Evolutionary conservation across 2,797 vertebrate genomes (phyloP), one percentile per base, ranked within the genome.

Genomic region (Peromyscus melanophrys): DNA sequence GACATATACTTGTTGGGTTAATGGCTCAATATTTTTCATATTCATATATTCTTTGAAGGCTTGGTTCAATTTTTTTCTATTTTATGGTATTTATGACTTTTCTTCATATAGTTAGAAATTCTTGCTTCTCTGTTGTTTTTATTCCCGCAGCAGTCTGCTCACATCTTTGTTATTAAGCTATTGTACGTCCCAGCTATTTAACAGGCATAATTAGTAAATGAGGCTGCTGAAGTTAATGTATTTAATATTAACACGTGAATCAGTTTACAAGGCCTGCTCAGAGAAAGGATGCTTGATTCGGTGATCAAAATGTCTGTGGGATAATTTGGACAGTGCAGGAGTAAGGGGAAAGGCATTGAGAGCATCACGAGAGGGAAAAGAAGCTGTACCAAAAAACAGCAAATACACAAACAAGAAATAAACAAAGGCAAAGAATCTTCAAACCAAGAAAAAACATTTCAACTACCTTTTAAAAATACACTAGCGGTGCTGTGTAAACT

Each of bases 141-240:
- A 6, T 76, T 86, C 8, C 19, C 59, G 2, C 29, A n/a, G 19
- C 19, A 61, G 4, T 46, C 11, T 71, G 40, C 29, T 81, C 8
- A 96, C 0, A 78, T 16, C 31, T 95, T 19, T 94, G 1, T 46
- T 80, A 52, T 59, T 37, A 55, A 29, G 46, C 14, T n/a, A 5
- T 63, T 23, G 73, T 34, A 85, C 55, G 71, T 43, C 1, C 40
- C 0, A 61, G 8, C 43, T 63, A 34, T 84, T 34, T 93, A 86
- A 21, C 21, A 73, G 49, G 59, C 75, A 25, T 92, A 94, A 89
- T 82, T 95, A 93, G 57, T 97, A 95, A 73, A 65, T 65, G n/a
- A 90, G 80, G 43, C 90, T 9, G 40, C 37, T 57, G 49, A 37
- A 87, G 82, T 46, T 67, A 92, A 37, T 88, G 29, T 37, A 4